Percentiles rank a stretch among this genome's conserved stretches.
phyloP scores from a whole-genome alignment of 2,113 vertebrate species.

The Oreotrochilus melanogaster region DNA sequence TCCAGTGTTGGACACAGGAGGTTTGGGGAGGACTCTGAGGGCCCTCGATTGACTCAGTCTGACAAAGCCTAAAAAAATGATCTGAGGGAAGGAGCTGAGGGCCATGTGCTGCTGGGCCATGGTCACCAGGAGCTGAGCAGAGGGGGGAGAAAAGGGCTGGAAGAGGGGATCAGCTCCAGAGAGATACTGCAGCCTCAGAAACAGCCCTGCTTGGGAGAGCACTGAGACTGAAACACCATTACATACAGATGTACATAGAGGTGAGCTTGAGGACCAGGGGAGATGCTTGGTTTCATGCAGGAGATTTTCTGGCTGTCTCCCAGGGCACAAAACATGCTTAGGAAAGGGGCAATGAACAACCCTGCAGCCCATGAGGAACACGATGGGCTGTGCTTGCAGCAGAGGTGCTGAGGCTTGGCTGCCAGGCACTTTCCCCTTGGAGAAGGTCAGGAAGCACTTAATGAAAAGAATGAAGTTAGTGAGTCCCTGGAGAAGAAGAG shows the following conservation, averaged over 20 bases:
- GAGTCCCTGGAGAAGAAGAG: neutral
- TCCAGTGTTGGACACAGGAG: neutral
- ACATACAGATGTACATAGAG: too few relatives aligned
- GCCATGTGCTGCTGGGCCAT: rapidly evolving
- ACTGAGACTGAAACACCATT: neutral
- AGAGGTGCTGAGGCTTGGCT: neutral
- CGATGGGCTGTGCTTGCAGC: neutral
- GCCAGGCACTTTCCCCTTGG: neutral
- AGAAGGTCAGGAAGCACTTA: neutral
- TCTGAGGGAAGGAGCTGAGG: neutral
- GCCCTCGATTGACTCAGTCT: neutral
- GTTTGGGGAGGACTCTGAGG: neutral
- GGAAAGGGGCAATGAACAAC: neutral
- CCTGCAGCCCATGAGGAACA: neutral
- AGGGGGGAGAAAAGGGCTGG: neutral
- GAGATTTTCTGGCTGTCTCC: neutral
- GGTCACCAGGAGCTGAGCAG: neutral
- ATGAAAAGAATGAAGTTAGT: neutral
- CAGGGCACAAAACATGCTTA: neutral
- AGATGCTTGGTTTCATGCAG: neutral
- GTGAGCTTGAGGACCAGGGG: neutral
- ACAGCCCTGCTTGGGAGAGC: rapidly evolving
- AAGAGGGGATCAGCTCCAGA: neutral
- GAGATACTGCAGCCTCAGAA: neutral
- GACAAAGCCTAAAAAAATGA: neutral